Evolutionary conservation across 2,797 vertebrate species (phyloP).

Genomic region (Melanotaenia maccullochi): DNA sequence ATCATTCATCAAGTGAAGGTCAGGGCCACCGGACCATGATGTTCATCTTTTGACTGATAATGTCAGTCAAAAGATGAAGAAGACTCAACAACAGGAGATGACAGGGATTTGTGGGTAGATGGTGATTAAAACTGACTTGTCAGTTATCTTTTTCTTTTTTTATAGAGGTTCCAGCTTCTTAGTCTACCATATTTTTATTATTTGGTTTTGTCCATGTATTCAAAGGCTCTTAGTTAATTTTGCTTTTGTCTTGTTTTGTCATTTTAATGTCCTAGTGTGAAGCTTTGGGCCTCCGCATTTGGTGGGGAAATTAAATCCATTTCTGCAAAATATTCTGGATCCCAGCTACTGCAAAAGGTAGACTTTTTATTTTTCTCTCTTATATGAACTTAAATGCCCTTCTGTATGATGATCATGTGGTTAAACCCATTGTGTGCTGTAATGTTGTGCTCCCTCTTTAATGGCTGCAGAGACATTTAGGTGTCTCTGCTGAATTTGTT

Average conservation of each 20-base stretch:
- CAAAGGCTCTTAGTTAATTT: neutral
- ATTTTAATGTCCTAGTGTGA: slow-evolving; percentile 84
- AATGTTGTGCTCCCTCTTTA: slow-evolving; percentile 47
- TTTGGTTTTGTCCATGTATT: neutral
- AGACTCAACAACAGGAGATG: neutral
- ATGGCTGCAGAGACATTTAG: slow-evolving; percentile 63
- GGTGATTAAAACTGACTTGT: neutral
- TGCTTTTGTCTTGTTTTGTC: slow-evolving; percentile 2
- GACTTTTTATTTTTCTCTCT: slow-evolving; percentile 2
- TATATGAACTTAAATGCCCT: slow-evolving; percentile 13
- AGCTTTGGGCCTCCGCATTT: slow-evolving; percentile 98
- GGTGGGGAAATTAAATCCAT: slow-evolving; percentile 99
- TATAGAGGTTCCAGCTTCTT: neutral
- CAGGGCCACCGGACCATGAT: neutral
- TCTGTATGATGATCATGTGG: slow-evolving; percentile 49
- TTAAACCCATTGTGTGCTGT: slow-evolving; percentile 40
- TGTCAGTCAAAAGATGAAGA: slow-evolving; percentile 2
- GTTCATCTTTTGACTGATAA: neutral
- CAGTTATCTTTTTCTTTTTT: neutral
- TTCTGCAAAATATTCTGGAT: slow-evolving; percentile 96
- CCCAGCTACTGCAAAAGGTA: slow-evolving; percentile 98
- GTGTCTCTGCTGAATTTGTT: slow-evolving; percentile 70
- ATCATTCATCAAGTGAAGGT: slow-evolving; percentile 6
- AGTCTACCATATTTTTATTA: neutral
- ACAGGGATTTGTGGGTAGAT: neutral